Base-by-base conservation (phyloP, 2,113 vertebrate species). In the Chaetura pelagica region DNA sequence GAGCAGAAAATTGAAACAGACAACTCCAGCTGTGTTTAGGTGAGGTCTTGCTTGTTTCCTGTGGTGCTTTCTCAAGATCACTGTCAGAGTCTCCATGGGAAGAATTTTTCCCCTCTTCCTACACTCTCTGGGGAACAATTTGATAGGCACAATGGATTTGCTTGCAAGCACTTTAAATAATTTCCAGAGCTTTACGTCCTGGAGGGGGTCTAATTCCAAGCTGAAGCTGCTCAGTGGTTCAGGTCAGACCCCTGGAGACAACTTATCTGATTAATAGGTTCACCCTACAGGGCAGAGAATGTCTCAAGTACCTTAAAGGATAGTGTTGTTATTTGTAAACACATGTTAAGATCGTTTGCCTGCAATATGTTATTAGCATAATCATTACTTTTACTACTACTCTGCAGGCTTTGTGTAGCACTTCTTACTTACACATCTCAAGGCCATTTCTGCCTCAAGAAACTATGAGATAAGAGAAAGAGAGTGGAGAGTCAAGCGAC, bases 111-210 rank as follows among this genome's bases (percentile, higher is more conserved):
- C 24, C 42, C 19, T 42, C 32, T 64, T 95, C 46, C 42, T 90
- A 7, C 69, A 84, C 42, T 92, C 95, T 93, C 93, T 84, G 78
- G 88, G 69, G 93, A 77, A 85, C 64, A 42, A 77, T 85, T 91
- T 95, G 95, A 96, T 73, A 96, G 80, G 67, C 91, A 96, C 94
- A 79, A 87, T 67, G 71, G 78, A 93, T 97, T 97, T 96, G 67
- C 93, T 97, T 95, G 91, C 87, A 95, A 94, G 85, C 46, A 59
- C 85, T 95, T 95, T 84, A 96, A 95, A 95, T 96, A 95, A 97
- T 97, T 97, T 91, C 80, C 55, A 89, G 91, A 69, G 34, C 64
- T 96, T 89, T 83, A 95, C 81, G 61, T 94, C 95, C 67, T 86
- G 86, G 94, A 87, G 69, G 88, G 91, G 72, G 86, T 86, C 75